Evolutionary conservation across 2,888 invertebrate genomes (phyloP), one percentile per base, ranked within the genome.

Genomic region (Drosophila diplacantha): DNA sequence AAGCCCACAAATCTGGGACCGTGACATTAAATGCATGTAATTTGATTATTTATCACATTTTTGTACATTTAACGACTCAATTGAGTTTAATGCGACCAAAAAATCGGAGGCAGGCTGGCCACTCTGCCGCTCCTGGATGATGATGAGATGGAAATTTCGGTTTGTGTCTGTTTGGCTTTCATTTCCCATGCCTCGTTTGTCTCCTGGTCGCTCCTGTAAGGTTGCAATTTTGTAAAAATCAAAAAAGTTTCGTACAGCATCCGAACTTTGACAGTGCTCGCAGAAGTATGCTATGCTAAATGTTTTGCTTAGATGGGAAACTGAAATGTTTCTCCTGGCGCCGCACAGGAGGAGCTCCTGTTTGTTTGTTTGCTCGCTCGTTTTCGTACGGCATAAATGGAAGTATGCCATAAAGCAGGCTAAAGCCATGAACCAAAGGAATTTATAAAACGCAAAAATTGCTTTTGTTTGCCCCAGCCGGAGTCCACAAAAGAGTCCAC

Each of bases 1-100:
- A 69, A 62, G 64, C 62, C 58, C 52, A 61, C 43, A 66, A 73
- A 80, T 82, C 74, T 67, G 69, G 60, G 64, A 64, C 29, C 31
- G 44, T 38, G 63, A 64, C 73, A 79, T 74, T 68, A 79, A 83
- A 74, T 73, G 75, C 81, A 68, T 81, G 76, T 83, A 84, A 81
- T 81, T 81, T 81, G 84, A 84, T 81, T 81, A 84, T 84, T 84
- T 82, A 81, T 84, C 81, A 75, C 81, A 81, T 76, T 83, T 80
- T 83, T 83, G 44, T 74, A 73, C 69, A 73, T 81, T 81, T 81
- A 84, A 81, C 83, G 84, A 84, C 78, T 75, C 81, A 81, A 81
- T 81, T 84, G 77, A 72, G 81, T 83, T 81, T 80, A 76, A 84
- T 82, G 72, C 51, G 73, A 71, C 63, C 64, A 2, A 61, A 46